Conservation (phyloP, 2,888 invertebrate genomes). For the Mesorhabditis spiculigera region DNA sequence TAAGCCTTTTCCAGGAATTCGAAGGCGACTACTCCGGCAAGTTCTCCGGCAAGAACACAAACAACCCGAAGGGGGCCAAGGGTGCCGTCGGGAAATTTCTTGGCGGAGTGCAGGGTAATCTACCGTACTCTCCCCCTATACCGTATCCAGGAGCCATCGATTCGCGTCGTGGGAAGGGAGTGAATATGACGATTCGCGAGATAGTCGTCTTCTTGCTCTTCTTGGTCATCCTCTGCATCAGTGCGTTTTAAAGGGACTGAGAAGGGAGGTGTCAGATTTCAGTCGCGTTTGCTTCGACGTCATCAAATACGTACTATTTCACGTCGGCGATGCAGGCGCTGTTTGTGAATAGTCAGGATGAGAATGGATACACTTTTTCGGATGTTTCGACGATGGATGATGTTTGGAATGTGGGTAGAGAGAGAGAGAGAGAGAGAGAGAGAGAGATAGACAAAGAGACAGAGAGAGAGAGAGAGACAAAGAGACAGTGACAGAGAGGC, state of each 20-base stretch:
- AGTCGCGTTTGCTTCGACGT: constrained; percentile 67
- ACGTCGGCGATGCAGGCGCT: constrained; percentile 65
- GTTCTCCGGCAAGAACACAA: constrained; percentile 7
- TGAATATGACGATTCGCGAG: constrained; percentile 61
- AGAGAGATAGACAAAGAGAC: constrained; percentile 16
- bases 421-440: constrained; percentile 63
- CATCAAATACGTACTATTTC: constrained; percentile 67
- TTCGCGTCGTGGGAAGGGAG: constrained; percentile 52
- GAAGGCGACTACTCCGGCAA: constrained; percentile 3
- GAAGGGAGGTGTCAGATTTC: constrained; percentile 13
- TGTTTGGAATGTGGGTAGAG: constrained; percentile 67
- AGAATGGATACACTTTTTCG: constrained; percentile 57
- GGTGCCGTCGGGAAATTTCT: not conserved
- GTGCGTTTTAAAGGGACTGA: constrained; percentile 53
- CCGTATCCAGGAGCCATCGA: not conserved
- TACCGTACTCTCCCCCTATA: not conserved
- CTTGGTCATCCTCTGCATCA: constrained; percentile 60
- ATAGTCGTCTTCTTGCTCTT: constrained; percentile 61
- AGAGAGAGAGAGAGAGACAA: no score
- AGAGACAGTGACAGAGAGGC: no score
- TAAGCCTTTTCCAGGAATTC: constrained; percentile 6
- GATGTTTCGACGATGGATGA: constrained; percentile 64
- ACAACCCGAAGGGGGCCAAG: not conserved
- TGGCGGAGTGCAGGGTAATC: not conserved
- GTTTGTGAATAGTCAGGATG: constrained; percentile 64